Conservation (phyloP, 2,113 vertebrate species). For the Hydrolagus affinis region DNA sequence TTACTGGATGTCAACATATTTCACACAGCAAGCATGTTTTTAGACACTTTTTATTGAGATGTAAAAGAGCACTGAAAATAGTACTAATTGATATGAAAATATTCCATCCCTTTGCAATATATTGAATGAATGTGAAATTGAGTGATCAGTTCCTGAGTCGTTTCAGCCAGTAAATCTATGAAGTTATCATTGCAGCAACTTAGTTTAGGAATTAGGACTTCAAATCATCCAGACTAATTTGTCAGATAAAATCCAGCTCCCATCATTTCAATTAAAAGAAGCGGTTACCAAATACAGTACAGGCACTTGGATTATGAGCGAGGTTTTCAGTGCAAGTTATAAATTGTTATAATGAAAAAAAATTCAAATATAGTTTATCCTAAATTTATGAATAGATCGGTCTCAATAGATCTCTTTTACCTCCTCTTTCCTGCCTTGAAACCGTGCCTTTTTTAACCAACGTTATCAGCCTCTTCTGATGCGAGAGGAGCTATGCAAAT, state of each 20-base stretch:
- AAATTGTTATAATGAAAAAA: background rate
- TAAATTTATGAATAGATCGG: background rate
- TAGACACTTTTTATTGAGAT: background rate
- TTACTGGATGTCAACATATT: no score
- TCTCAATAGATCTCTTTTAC: no score
- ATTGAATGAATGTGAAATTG: background rate
- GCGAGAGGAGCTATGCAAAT: no score
- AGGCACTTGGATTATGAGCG: background rate
- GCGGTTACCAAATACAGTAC: background rate
- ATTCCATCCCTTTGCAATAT: background rate
- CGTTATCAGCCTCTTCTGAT: no score
- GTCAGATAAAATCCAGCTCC: background rate
- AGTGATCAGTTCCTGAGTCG: background rate
- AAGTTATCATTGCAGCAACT: background rate
- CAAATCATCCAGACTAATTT: conserved; percentile 9
- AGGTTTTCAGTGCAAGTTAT: background rate
- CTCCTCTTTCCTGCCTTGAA: no score
- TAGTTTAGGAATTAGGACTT: background rate
- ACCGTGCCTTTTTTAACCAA: no score
- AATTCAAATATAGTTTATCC: background rate
- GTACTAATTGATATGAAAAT: background rate
- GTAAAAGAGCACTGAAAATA: background rate
- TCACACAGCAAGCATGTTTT: no score
- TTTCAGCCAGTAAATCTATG: background rate
- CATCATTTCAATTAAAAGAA: background rate